phyloP scores from a whole-genome alignment of 2,888 invertebrate species.

The Meiosimyza decipiens region DNA sequence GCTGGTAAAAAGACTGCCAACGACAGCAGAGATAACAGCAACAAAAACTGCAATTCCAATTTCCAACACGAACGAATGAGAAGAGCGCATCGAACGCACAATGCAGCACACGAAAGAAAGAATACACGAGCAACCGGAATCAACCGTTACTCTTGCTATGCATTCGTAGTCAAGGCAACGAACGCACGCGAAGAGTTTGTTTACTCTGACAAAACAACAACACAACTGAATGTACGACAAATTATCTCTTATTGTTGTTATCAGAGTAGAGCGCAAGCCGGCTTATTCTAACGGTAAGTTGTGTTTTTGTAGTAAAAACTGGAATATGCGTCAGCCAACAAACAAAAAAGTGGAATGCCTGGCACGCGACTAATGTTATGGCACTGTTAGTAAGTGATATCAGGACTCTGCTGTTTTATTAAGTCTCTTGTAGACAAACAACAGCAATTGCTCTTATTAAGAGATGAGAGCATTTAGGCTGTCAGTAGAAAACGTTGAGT shows the following conservation, averaged over 20 bases:
- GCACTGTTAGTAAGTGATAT: background rate
- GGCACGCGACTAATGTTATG: background rate
- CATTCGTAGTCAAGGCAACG: background rate
- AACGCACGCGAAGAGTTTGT: constrained; percentile 15
- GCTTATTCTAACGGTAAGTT: constrained; percentile 25
- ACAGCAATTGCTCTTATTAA: background rate
- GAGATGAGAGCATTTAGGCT: background rate
- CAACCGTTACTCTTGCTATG: too few relatives aligned
- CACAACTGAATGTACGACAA: constrained; percentile 24
- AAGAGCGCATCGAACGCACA: constrained; percentile 4
- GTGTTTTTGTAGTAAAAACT: constrained; percentile 5
- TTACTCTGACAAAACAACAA: constrained; percentile 37
- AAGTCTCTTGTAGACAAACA: background rate
- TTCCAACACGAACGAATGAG: constrained; percentile 18
- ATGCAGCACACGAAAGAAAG: background rate
- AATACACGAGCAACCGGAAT: background rate
- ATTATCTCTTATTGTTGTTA: background rate
- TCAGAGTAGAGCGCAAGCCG: background rate
- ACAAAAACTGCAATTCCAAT: constrained; percentile 6
- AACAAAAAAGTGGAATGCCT: background rate
- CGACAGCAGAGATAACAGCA: background rate
- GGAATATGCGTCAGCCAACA: background rate
- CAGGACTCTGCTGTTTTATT: background rate
- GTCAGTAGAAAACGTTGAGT: background rate
- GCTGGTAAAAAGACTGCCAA: background rate